Conservation (phyloP, 2,113 vertebrate genomes). For the Puma concolor region DNA sequence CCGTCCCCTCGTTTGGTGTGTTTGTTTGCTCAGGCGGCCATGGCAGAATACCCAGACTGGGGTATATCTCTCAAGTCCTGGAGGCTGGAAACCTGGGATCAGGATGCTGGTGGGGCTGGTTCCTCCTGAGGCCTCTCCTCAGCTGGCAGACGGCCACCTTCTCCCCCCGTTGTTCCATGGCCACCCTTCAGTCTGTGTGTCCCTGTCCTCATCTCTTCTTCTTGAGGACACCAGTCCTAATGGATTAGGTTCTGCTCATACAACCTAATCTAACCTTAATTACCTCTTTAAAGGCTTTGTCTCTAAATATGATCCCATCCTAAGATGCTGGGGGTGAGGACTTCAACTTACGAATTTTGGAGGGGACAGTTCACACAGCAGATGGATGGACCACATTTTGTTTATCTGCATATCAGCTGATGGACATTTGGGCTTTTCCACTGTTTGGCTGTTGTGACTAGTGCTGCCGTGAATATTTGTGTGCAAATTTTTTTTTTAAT, state of each 20-base stretch:
- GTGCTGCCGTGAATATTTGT: accelerated
- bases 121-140: not conserved
- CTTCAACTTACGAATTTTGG: not conserved
- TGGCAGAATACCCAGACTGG: not conserved
- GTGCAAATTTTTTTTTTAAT: not conserved
- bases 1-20: accelerated
- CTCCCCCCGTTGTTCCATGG: accelerated
- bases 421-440: no score
- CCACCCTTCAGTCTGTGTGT: not conserved
- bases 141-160: not conserved
- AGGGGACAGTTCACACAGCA: accelerated
- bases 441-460: not conserved
- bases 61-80: not conserved
- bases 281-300: not conserved
- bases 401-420: accelerated
- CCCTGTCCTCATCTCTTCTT: not conserved
- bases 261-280: not conserved
- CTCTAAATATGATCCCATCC: not conserved
- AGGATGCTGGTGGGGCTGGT: not conserved
- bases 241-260: accelerated
- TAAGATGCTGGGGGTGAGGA: not conserved
- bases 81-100: not conserved
- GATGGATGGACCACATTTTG: accelerated
- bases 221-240: accelerated
- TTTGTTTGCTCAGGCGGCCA: accelerated